Evolutionary conservation across 2,888 invertebrate genomes (phyloP).

Genomic region (Leptopilina syphax): DNA sequence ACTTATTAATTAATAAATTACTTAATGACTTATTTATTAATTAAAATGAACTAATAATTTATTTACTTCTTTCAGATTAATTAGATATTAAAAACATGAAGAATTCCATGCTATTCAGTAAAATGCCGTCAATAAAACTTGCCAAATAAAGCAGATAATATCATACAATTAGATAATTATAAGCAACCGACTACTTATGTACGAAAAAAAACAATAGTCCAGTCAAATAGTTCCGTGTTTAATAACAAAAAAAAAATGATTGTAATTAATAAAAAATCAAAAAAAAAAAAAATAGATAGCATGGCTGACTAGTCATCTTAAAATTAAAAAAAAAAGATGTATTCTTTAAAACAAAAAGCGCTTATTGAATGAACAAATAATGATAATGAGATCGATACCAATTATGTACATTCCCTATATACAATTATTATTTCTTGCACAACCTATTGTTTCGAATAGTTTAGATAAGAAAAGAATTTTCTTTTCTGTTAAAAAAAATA

Average conservation of each 20-base stretch:
- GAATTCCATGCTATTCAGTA: conserved; percentile 49
- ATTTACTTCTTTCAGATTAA: conserved; percentile 53
- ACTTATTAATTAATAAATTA: too few species aligned
- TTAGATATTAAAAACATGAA: conserved; percentile 49
- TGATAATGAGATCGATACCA: conserved; percentile 41
- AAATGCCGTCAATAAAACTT: conserved; percentile 58
- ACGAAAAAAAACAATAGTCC: conserved; percentile 44
- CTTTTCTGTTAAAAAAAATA: too few species aligned
- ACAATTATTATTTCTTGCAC: conserved; percentile 18
- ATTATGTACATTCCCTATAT: conserved; percentile 29
- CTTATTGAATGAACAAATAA: conserved; percentile 40
- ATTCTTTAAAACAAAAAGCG: conserved; percentile 48
- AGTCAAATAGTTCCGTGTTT: conserved; percentile 35
- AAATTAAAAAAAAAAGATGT: conserved; percentile 41
- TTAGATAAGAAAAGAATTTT: conserved; percentile 14
- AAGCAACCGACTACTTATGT: conserved; percentile 16
- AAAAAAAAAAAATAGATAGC: conserved; percentile 61
- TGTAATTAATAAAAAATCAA: conserved; percentile 52
- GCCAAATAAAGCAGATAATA: conserved; percentile 54
- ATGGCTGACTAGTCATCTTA: conserved; percentile 63
- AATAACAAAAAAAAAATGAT: conserved; percentile 36
- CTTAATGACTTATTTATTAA: too few species aligned
- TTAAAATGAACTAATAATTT: too few species aligned
- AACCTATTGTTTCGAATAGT: background rate
- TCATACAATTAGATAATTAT: conserved; percentile 1